These are phyloP conservation scores for Cololabis saira DNA, from an alignment of 2,113 vertebrate species.

Conservation along the genomic window DNA sequence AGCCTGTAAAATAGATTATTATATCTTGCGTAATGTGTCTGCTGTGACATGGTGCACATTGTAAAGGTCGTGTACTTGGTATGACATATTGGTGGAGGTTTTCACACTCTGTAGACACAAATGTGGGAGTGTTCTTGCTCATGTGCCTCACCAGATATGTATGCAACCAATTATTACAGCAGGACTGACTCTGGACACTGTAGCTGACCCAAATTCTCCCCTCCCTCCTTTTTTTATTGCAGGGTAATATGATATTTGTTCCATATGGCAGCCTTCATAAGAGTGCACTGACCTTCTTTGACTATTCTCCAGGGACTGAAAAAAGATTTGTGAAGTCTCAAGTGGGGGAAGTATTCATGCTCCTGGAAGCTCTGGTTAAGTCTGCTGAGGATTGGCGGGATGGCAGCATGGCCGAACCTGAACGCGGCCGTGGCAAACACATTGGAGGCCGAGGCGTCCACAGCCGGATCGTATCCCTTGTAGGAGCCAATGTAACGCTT, in stretches of 20 bases:
- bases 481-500: constrained; percentile 85
- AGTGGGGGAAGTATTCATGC: constrained; percentile 76
- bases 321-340: constrained; percentile 86
- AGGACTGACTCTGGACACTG: not conserved
- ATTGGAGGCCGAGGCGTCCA: constrained; percentile 89
- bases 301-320: constrained; percentile 95
- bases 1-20: constrained; percentile 6
- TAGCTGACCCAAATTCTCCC: constrained; percentile 35
- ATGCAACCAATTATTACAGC: constrained; percentile 1
- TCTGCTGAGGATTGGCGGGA: constrained; percentile 82
- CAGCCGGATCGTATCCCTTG: constrained; percentile 82
- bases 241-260: constrained; percentile 8
- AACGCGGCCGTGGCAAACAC: constrained; percentile 95
- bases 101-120: not conserved
- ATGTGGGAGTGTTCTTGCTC: not conserved
- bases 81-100: not conserved
- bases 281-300: constrained; percentile 86
- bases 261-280: constrained; percentile 4
- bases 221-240: not conserved
- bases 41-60: constrained; percentile 1
- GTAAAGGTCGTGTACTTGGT: not conserved
- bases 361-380: constrained; percentile 86
- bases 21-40: constrained; percentile 29
- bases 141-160: not conserved
- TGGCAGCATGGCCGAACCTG: constrained; percentile 92